Evolutionary conservation across 2,797 vertebrate species (phyloP).

Genomic region (Paratrypauchen microcephalus): DNA sequence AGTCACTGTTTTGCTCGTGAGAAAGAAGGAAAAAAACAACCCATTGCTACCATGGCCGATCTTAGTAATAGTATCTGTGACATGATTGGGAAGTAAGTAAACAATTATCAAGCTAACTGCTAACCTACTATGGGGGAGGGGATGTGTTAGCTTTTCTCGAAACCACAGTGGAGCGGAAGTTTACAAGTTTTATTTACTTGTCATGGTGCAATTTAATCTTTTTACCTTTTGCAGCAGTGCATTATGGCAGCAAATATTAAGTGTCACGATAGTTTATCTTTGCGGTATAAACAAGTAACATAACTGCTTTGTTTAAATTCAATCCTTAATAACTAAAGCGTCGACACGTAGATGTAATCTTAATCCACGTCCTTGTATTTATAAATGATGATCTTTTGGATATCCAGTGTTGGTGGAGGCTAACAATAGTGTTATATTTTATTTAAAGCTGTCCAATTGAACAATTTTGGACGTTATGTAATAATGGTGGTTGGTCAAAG

Average conservation of each 20-base stretch:
- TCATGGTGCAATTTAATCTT: neutral
- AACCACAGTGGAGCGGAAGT: constrained; percentile 50
- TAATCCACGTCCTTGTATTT: neutral
- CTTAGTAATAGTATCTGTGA: constrained; percentile 80
- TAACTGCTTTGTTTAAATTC: neutral
- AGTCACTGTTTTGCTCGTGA: constrained; percentile 88
- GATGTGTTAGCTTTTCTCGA: constrained; percentile 38
- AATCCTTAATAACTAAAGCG: too few relatives aligned
- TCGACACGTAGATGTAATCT: neutral
- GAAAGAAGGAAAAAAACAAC: constrained; percentile 83
- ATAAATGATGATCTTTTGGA: neutral
- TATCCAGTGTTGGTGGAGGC: too few relatives aligned
- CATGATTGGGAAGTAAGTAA: constrained; percentile 83
- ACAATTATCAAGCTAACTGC: constrained; percentile 41
- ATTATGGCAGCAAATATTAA: neutral
- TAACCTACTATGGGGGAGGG: constrained; percentile 66
- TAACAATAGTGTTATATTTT: neutral
- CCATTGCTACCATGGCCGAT: constrained; percentile 72
- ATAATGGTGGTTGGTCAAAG: neutral
- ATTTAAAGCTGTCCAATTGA: neutral
- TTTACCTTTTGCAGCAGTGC: neutral
- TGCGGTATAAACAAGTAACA: neutral
- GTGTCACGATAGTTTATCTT: too few relatives aligned
- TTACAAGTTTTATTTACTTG: neutral
- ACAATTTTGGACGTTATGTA: neutral